Evolutionary conservation across 2,888 invertebrate genomes (phyloP), one percentile per base, ranked within the genome.

Genomic region (Papilio gigon): DNA sequence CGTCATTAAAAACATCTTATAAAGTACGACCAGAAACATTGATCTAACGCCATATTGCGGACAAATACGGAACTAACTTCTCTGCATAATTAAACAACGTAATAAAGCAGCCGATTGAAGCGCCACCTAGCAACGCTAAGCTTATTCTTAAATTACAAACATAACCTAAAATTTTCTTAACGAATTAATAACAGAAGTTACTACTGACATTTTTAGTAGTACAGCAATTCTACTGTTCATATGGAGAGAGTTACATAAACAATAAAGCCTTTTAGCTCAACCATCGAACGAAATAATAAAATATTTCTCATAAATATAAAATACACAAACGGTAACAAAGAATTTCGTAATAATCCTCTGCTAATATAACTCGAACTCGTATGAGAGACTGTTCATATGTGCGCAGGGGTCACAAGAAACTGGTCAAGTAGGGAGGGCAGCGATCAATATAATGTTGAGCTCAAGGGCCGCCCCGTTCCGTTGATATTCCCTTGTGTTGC

Each of bases 391-490:
- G 3, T 27, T 27, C 17, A 17, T 47, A 17, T 53, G 20, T 25
- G 17, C 5, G 8, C 4, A 1, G 30, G 40, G 67, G 40, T 61
- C 53, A 14, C 14, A 3, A 4, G 20, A 20, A 27, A 4, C 42
- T 53, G 61, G 67, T 20, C 27, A 8, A 1, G 5, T 14, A 12
- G 20, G 25, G 56, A 42, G 67, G 25, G 63, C 14, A 53, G 4
- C 58, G 67, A 68, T 68, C 68, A 47, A 58, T 56, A 63, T 35
- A 25, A 58, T 27, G 25, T 47, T 68, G 68, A 68, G 35, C 68
- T 27, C 35, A 1, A 12, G 27, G 58, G 12, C 59, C 59, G 37
- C 64, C 47, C 64, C n/a, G 30, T 35, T 40, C 25, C 44, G 64
- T 63, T 44, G 61, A 53, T 35, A 25, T 37, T 67, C 61, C 67